These are phyloP conservation scores for Ophion costatus DNA, from an alignment of 2,888 invertebrate genomes.

Conservation along the genomic window DNA sequence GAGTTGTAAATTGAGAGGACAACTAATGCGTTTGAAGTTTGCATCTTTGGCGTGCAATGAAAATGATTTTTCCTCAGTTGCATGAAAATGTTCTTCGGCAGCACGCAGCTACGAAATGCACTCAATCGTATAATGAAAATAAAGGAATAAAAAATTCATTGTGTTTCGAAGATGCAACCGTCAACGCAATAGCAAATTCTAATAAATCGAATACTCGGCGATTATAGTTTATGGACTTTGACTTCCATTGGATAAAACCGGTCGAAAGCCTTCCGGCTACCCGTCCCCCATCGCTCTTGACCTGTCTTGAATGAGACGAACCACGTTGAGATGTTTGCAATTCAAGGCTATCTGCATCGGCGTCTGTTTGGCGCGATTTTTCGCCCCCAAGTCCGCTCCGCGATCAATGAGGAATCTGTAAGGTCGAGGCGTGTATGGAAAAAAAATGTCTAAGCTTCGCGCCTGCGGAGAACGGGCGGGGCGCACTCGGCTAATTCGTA, in stretches of 20 bases:
- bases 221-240: background rate
- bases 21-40: background rate
- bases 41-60: background rate
- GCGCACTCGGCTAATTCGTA: constrained; percentile 62
- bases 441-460: constrained; percentile 7
- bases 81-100: background rate
- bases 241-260: background rate
- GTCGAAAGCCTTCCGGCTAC: background rate
- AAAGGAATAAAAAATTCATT: background rate
- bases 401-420: constrained; percentile 63
- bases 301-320: constrained; percentile 61
- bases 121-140: background rate
- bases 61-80: background rate
- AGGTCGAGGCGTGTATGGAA: background rate
- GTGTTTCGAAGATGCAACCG: background rate
- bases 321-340: constrained; percentile 61
- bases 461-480: background rate
- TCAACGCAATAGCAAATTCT: background rate
- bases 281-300: constrained; percentile 8
- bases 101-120: background rate
- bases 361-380: constrained; percentile 64
- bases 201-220: background rate
- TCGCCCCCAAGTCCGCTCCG: constrained; percentile 63
- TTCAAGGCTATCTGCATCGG: constrained; percentile 64
- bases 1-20: background rate